Percentiles rank a stretch among this genome's conserved stretches.
Evolutionary conservation across 2,113 vertebrate species (phyloP).

Genomic region (Gallinago media): DNA sequence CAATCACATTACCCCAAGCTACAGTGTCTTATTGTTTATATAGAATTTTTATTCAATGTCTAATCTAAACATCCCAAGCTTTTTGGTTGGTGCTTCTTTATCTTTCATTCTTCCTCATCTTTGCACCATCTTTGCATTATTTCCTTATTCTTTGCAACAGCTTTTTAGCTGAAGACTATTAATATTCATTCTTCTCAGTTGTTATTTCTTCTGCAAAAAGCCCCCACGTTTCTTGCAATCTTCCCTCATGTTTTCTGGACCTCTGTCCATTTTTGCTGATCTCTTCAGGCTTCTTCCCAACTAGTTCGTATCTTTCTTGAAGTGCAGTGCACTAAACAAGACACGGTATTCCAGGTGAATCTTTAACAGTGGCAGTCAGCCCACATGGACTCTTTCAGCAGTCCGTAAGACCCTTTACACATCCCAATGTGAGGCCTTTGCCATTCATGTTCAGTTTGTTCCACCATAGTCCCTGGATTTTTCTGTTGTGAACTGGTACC

Average conservation of each 20-base stretch:
- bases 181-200: not conserved
- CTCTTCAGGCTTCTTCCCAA: not conserved
- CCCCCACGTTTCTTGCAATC: not conserved
- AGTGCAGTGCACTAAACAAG: not conserved
- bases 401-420: not conserved
- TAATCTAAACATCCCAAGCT: not conserved
- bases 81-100: not conserved
- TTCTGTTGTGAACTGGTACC: not conserved
- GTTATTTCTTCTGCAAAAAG: not conserved
- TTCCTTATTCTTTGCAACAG: not conserved
- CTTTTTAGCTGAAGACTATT: not conserved
- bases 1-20: not conserved
- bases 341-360: not conserved
- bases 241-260: not conserved
- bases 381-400: not conserved
- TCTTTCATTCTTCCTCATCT: not conserved
- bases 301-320: not conserved
- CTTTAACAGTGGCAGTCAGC: not conserved
- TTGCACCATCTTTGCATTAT: not conserved
- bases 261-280: not conserved
- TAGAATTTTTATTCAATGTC: not conserved
- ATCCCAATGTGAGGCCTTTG: not conserved
- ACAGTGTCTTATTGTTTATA: not conserved
- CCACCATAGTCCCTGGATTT: not conserved
- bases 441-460: not conserved